Evolutionary conservation across 2,113 vertebrate genomes (phyloP).

Genomic region (Campylomormyrus tamandua): DNA sequence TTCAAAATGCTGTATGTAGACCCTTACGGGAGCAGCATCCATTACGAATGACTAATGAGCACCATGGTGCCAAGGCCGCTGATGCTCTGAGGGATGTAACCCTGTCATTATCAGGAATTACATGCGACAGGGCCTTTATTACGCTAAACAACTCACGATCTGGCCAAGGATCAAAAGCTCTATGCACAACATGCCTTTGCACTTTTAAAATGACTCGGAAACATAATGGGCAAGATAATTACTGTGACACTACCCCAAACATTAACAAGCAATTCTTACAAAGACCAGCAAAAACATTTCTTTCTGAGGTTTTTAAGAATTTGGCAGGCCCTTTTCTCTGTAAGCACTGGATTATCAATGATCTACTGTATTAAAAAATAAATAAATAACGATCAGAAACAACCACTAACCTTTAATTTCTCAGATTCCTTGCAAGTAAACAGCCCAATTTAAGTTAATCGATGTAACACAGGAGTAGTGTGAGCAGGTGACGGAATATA

Average conservation of each 20-base stretch:
- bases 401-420: background rate
- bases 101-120: background rate
- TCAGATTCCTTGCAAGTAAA: background rate
- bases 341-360: background rate
- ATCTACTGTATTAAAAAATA: background rate
- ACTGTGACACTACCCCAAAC: background rate
- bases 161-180: slow-evolving; percentile 5
- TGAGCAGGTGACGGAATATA: background rate
- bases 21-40: background rate
- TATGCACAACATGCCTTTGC: background rate
- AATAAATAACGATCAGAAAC: background rate
- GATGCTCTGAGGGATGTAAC: background rate
- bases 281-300: background rate
- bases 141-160: background rate
- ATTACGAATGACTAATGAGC: slow-evolving; percentile 21
- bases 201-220: background rate
- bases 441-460: background rate
- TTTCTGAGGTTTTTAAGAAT: background rate
- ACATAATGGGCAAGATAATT: background rate
- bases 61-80: background rate
- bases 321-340: background rate
- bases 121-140: background rate
- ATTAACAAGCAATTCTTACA: background rate
- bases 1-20: background rate
- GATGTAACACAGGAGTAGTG: background rate